Evolutionary conservation across 2,113 vertebrate species (phyloP).

Genomic region (Chauna torquata): DNA sequence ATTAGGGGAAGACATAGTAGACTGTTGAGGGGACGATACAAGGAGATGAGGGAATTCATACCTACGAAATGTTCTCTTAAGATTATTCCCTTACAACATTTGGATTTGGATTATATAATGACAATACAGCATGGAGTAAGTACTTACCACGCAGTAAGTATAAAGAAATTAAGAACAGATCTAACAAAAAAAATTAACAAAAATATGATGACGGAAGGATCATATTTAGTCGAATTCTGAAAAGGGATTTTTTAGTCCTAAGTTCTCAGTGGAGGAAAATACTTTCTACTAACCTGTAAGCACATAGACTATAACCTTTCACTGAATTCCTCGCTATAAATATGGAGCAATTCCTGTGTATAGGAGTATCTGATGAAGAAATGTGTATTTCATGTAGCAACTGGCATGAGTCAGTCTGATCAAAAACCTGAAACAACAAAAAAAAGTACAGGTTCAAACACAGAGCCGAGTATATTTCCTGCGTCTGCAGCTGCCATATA

Average conservation of each 20-base stretch:
- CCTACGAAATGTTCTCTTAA: background rate
- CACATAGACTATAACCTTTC: constrained; percentile 69
- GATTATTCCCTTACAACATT: background rate
- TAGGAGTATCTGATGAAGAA: constrained; percentile 40
- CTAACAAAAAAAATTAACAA: background rate
- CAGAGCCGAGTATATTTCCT: background rate
- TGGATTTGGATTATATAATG: background rate
- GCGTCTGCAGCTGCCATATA: background rate
- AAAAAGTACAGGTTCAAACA: background rate
- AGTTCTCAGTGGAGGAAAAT: background rate
- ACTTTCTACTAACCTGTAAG: constrained; percentile 60
- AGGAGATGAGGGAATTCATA: background rate
- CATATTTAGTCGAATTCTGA: background rate
- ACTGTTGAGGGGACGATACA: background rate
- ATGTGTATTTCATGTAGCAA: constrained; percentile 63
- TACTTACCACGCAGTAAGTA: background rate
- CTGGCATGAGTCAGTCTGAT: constrained; percentile 65
- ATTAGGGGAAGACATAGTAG: background rate
- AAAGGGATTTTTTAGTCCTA: background rate
- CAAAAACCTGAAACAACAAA: constrained; percentile 57
- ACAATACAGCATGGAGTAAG: background rate
- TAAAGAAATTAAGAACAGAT: background rate
- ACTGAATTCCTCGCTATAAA: constrained; percentile 66
- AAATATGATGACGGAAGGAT: background rate
- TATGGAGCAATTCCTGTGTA: constrained; percentile 67